Base-by-base conservation (phyloP, 2,113 vertebrate species). In the Typhlomys cinereus region DNA sequence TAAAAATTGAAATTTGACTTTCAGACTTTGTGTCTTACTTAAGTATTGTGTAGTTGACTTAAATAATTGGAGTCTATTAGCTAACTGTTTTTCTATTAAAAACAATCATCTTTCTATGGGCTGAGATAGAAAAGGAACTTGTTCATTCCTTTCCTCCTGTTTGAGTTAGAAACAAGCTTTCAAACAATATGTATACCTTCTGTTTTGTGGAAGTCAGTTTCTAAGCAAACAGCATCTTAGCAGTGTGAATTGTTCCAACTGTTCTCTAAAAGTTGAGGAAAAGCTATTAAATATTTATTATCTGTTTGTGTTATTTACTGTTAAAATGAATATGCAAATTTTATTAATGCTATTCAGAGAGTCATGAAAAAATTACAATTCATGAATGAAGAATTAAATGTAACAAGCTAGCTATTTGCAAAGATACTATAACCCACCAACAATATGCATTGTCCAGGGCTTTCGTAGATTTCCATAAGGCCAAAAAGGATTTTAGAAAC, bases 231-330 rank as follows among this genome's bases (percentile, higher is more conserved):
- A 94, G 61, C 84, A 44, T 92, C 89, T 93, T 69, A 92, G 81
- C 85, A 81, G 83, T 94, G 93, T 95, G 54, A 91, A 95, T 89
- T 84, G 61, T 79, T 95, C 80, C 89, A 95, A 96, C 66, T 96
- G 66, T 94, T 96, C 15, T 89, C 70, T 50, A 79, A 89, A 96
- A 94, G 86, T 93, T 69, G 84, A 91, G 62, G 44, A 90, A 88
- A 94, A 83, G 36, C 41, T 89, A 96, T 93, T 92, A 88, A 94
- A 96, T 96, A 96, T 95, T 94, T 95, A 94, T 92, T 87, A 75
- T 59, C 61, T 90, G 90, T 73, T 83, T 93, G 83, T 93, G 75
- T 94, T 97, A 93, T 94, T 97, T 95, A 94, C 93, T 94, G 48
- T 93, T 93, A 76, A 57, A 61, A 93, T 89, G 70, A 96, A 90